Conservation (phyloP, 2,888 invertebrate species). For the Luperina nickerlii region DNA sequence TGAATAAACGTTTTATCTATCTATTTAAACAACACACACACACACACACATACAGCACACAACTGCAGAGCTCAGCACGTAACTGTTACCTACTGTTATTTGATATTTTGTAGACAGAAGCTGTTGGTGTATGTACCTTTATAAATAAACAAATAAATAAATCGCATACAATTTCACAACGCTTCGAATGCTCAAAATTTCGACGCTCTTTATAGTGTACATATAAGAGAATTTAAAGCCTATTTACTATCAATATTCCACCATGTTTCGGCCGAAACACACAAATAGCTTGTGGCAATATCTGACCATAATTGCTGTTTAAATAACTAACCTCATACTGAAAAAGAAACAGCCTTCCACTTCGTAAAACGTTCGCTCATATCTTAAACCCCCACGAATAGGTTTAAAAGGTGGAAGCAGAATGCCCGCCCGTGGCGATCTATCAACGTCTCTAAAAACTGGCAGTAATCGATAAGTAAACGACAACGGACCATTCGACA, state of each 20-base stretch:
- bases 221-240: not conserved
- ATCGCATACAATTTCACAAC: not conserved
- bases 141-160: too few relatives aligned
- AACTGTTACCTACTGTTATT: too few relatives aligned
- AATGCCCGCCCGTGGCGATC: slow-evolving; percentile 78
- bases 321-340: not conserved
- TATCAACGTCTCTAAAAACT: slow-evolving; percentile 84
- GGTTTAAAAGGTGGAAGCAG: slow-evolving; percentile 77
- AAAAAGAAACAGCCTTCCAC: not conserved
- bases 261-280: not conserved
- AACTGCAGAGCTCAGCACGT: too few relatives aligned
- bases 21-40: too few relatives aligned
- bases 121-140: too few relatives aligned
- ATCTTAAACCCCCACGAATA: slow-evolving; percentile 46
- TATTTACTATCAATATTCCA: not conserved
- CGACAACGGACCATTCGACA: slow-evolving; percentile 69
- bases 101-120: too few relatives aligned
- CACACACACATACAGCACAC: too few relatives aligned
- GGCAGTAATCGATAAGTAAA: slow-evolving; percentile 81
- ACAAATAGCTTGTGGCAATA: not conserved
- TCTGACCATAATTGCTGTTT: not conserved
- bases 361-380: slow-evolving; percentile 1
- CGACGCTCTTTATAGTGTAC: not conserved
- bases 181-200: not conserved
- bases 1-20: too few relatives aligned